A percentile compares a stretch with the other conserved stretches of the same genome.
Conservation (phyloP, 2,113 vertebrate genomes). For the Sapajus apella region DNA sequence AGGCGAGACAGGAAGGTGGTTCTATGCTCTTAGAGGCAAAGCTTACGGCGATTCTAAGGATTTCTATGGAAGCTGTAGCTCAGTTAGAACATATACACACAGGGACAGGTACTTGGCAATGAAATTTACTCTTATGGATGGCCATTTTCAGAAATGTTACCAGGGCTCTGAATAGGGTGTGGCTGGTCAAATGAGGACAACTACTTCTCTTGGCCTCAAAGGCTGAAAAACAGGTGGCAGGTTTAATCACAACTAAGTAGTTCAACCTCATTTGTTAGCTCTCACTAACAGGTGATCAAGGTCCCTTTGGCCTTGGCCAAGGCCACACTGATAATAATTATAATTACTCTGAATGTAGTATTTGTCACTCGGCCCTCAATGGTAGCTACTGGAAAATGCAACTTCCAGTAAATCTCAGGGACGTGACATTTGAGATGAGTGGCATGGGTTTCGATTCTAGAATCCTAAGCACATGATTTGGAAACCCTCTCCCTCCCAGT, state of each 20-base stretch:
- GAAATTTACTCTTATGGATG: background rate
- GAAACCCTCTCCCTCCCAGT: background rate
- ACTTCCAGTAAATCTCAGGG: background rate
- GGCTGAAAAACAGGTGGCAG: background rate
- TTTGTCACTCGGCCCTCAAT: background rate
- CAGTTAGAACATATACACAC: background rate
- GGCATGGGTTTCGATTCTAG: background rate
- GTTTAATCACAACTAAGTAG: background rate
- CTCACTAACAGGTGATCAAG: background rate
- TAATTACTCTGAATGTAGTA: background rate
- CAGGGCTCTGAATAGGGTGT: too few relatives aligned
- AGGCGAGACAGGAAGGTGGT: background rate
- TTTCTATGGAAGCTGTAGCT: background rate
- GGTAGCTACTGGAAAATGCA: background rate
- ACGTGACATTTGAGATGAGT: background rate
- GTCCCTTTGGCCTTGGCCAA: conserved; percentile 6
- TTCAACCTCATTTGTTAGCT: background rate
- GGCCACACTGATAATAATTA: background rate
- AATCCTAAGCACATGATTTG: background rate
- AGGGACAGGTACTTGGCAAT: background rate
- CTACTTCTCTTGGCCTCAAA: background rate
- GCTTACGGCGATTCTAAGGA: background rate
- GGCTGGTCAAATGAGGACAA: background rate
- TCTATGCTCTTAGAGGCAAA: background rate
- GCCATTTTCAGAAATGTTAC: background rate